Percentiles rank a stretch among this genome's conserved stretches.
phyloP scores from a whole-genome alignment of 2,797 vertebrate genomes.

The Pangasius sanitwongsei region DNA sequence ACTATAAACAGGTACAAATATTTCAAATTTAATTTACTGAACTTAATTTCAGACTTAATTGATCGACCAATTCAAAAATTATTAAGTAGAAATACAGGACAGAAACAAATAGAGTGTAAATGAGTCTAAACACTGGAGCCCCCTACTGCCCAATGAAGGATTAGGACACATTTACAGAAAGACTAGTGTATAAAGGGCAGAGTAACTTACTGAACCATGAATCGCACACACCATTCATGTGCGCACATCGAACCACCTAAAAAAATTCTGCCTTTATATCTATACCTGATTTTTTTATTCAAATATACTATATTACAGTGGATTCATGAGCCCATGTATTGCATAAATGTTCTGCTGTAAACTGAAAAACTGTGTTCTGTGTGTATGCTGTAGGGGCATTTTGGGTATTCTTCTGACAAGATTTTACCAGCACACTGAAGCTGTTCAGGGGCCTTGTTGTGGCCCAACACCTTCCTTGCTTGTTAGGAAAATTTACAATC shows the following conservation, averaged over 20 bases:
- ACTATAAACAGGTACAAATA: background rate
- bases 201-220: background rate
- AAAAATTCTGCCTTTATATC: background rate
- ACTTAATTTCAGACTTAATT: background rate
- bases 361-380: background rate
- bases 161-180: background rate
- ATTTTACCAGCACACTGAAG: background rate
- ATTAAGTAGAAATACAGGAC: background rate
- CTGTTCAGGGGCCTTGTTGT: background rate
- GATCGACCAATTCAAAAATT: background rate
- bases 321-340: background rate
- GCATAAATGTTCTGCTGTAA: background rate
- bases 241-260: background rate
- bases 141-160: conserved; percentile 13
- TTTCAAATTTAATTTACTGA: background rate
- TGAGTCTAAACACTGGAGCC: background rate
- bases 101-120: background rate
- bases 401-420: background rate
- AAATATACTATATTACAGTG: background rate
- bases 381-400: background rate
- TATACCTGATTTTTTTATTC: background rate
- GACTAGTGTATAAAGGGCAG: no score
- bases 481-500: background rate
- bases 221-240: background rate
- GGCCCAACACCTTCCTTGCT: background rate